Base-by-base conservation (phyloP, 2,888 invertebrate species). In the Chymomyza fuscimana region DNA sequence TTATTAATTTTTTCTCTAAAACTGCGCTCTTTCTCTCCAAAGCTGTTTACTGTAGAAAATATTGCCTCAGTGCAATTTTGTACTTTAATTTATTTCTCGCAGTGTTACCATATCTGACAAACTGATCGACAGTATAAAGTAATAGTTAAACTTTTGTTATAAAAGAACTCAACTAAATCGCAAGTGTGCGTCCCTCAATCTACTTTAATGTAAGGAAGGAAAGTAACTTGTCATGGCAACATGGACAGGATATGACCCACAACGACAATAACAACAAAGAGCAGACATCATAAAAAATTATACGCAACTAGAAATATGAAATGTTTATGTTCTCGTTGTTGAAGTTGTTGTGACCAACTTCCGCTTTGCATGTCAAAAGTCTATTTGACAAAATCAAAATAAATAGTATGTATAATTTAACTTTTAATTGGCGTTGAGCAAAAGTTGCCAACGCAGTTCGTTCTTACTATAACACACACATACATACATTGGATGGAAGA, bases 331-430 rank as follows among this genome's bases (percentile, higher is more conserved):
- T 25, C 10, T 61, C 40, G 19, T 19, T 60, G 16, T n/a, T 32
- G 52, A 50, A 7, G 25, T 59, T 52, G 51, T 15, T 50, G 25
- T 12, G 63, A 29, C 52, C 32, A 16, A 15, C 52, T n/a, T 29
- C 29, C 32, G 56, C 32, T 58, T 85, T 76, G 86, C 86, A 81
- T 86, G 86, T 77, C 82, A 74, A 72, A 61, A 59, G 63, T 65
- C 73, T 72, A 86, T 86, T 86, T 78, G 70, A 76, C 72, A 83
- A 85, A 83, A 84, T 86, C 81, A 76, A 80, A 86, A 82, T 83
- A 79, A 78, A 82, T 85, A 77, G 54, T 78, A 78, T 66, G 79
- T 78, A 85, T 83, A 86, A 84, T 84, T 85, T 86, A 85, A 85
- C 74, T 85, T 85, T 86, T 85, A 85, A 85, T 85, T 85, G 84